These are phyloP conservation scores for Sclerurus mexicanus DNA, from an alignment of 2,113 vertebrate species.

Conservation along the genomic window DNA sequence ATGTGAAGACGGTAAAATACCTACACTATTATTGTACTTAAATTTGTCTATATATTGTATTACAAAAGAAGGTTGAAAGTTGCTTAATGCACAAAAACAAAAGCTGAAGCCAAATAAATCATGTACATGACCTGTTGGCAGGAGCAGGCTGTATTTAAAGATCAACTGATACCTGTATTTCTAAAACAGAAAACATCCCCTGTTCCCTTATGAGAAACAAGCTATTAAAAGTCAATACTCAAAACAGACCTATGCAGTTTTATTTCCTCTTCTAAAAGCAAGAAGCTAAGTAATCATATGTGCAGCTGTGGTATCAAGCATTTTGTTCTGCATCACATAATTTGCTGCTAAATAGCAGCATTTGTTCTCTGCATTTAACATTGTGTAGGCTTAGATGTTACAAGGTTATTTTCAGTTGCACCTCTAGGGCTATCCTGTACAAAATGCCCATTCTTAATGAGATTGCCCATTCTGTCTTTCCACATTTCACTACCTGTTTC, in stretches of 20 bases:
- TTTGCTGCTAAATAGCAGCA: neutral
- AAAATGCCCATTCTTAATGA: neutral
- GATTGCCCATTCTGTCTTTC: neutral
- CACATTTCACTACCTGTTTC: neutral
- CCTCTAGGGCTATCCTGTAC: neutral
- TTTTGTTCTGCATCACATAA: neutral
- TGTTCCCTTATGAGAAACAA: constrained; percentile 61
- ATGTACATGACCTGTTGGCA: constrained; percentile 52
- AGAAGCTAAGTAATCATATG: neutral
- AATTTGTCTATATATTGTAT: constrained; percentile 56
- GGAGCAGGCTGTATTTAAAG: constrained; percentile 60
- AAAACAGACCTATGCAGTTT: constrained; percentile 52
- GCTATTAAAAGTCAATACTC: constrained; percentile 66
- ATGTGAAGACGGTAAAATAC: constrained; percentile 46
- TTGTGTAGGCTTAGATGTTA: neutral
- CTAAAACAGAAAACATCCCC: constrained; percentile 38
- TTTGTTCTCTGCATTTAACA: neutral
- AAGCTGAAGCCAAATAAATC: constrained; percentile 53
- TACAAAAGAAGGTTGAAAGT: constrained; percentile 38
- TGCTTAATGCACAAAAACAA: constrained; percentile 51
- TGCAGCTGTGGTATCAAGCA: neutral
- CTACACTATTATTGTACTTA: constrained; percentile 43
- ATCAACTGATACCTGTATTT: constrained; percentile 60
- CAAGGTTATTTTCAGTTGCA: neutral
- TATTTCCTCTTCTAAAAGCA: constrained; percentile 46